Percentiles rank a stretch among this genome's conserved stretches.
phyloP scores from a whole-genome alignment of 2,888 invertebrate species.

The Conus canariensis region DNA sequence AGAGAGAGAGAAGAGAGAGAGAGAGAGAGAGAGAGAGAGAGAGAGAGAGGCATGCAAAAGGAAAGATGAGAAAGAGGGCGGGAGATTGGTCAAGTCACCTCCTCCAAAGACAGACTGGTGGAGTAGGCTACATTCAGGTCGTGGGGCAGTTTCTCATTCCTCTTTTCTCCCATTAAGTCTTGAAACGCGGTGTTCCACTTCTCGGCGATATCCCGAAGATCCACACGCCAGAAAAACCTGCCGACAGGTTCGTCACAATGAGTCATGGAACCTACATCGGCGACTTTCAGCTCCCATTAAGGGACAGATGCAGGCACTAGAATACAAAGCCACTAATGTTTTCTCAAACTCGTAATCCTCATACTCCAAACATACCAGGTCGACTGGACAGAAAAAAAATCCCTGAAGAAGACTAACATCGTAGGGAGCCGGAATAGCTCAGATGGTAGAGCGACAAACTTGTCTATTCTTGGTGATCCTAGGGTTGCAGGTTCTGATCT shows the following conservation, averaged over 20 bases:
- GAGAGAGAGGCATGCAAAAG: neutral
- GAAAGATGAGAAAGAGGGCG: neutral
- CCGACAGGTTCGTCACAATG: neutral
- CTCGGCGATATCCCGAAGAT: neutral
- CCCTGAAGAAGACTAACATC: no score
- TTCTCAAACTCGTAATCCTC: no score
- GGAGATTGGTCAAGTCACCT: neutral
- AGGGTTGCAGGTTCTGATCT: no score
- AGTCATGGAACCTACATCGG: neutral
- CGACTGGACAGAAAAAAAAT: no score
- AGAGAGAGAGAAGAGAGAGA: neutral
- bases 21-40: constrained; percentile 4
- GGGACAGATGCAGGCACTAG: no score
- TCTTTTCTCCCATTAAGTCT: neutral
- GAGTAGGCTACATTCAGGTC: constrained; percentile 19
- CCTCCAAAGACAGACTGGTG: constrained; percentile 32
- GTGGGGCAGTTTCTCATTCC: neutral
- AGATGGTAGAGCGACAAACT: no score
- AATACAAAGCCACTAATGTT: no score
- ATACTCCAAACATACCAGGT: no score
- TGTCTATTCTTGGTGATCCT: no score
- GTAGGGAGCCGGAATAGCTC: no score
- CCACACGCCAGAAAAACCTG: constrained; percentile 35
- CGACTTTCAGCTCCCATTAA: no score
- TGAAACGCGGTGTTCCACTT: constrained; percentile 25